A percentile compares a stretch with the other conserved stretches of the same genome.
Evolutionary conservation across 1,140 invertebrate genomes (phyloP).

Genomic region (Zaprionus gabonicus): DNA sequence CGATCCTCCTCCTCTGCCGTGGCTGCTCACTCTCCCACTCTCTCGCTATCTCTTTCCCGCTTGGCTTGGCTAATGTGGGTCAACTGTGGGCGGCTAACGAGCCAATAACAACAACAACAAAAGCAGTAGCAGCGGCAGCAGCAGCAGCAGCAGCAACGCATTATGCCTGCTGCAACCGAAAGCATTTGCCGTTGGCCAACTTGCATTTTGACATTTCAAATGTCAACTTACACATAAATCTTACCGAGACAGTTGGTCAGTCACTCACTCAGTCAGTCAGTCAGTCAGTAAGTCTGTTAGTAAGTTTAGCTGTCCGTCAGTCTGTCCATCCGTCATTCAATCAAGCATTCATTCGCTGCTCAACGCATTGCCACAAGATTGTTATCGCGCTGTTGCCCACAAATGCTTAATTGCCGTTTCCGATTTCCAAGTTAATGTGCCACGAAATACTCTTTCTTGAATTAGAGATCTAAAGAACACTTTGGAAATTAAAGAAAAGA

Average conservation of each 20-base stretch:
- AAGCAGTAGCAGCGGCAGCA: slow-evolving; percentile 3
- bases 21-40: slow-evolving; percentile 3
- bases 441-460: not conserved
- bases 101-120: slow-evolving; percentile 34
- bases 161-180: slow-evolving; percentile 39
- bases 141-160: slow-evolving; percentile 25
- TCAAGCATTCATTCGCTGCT: slow-evolving; percentile 55
- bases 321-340: slow-evolving; percentile 47
- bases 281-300: slow-evolving; percentile 53
- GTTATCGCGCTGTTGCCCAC: slow-evolving; percentile 68
- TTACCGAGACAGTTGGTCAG: slow-evolving; percentile 30
- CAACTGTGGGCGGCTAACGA: slow-evolving; percentile 76
- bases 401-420: slow-evolving; percentile 73
- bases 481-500: not conserved
- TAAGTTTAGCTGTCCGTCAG: slow-evolving; percentile 32
- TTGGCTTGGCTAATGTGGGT: slow-evolving; percentile 50
- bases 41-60: slow-evolving; percentile 17
- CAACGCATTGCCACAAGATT: slow-evolving; percentile 71
- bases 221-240: slow-evolving; percentile 65
- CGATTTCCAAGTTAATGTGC: slow-evolving; percentile 51
- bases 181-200: slow-evolving; percentile 38
- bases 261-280: slow-evolving; percentile 19
- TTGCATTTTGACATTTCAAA: slow-evolving; percentile 73
- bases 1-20: slow-evolving; percentile 20
- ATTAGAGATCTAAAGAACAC: not conserved